A percentile compares a stretch with the other conserved stretches of the same genome.
Conservation (phyloP, 2,888 invertebrate genomes). For the Apodemia hepburni region DNA sequence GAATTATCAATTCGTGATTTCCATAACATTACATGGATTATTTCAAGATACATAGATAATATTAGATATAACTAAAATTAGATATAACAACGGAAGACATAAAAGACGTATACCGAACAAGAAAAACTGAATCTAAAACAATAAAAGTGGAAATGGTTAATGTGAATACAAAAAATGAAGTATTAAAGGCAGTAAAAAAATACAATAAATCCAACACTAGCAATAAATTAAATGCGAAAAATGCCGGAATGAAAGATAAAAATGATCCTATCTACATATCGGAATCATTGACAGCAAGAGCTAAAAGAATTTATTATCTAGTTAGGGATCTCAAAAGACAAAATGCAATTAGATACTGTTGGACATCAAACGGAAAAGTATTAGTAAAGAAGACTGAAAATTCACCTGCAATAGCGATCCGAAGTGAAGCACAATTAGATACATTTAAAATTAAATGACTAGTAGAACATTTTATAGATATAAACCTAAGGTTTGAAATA, state of each 20-base stretch:
- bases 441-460: too few relatives aligned
- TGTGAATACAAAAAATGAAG: background rate
- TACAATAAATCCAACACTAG: background rate
- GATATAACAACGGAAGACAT: background rate
- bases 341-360: background rate
- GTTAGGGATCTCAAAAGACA: background rate
- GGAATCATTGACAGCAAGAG: background rate
- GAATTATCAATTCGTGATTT: too few relatives aligned
- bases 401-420: background rate
- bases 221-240: background rate
- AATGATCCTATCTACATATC: background rate
- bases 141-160: background rate
- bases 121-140: background rate
- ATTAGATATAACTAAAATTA: background rate
- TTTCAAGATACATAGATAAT: too few relatives aligned
- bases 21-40: too few relatives aligned
- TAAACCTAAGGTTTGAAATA: too few relatives aligned
- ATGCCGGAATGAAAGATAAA: background rate
- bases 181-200: background rate
- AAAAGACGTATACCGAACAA: background rate
- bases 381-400: background rate
- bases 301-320: background rate
- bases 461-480: too few relatives aligned
- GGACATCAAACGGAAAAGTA: slow-evolving; percentile 2
- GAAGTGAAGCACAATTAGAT: too few relatives aligned